Conservation (phyloP, 2,888 invertebrate species). For the Watsonalla cultraria region DNA sequence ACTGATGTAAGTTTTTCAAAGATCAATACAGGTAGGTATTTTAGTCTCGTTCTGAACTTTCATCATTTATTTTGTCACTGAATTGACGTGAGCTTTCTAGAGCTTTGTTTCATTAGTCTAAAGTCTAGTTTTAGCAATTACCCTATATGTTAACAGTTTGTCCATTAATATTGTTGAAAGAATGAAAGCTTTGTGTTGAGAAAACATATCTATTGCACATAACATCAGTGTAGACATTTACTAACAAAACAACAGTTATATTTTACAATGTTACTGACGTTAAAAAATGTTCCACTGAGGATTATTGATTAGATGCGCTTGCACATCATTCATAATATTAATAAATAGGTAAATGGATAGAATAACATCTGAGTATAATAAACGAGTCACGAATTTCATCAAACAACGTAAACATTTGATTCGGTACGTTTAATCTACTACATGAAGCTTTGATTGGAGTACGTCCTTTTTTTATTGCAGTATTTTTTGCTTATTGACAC, state of each 20-base stretch:
- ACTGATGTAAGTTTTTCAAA: slow-evolving; percentile 14
- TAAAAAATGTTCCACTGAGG: background rate
- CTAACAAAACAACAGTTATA: background rate
- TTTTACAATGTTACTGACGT: background rate
- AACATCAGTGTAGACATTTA: background rate
- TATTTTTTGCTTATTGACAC: background rate
- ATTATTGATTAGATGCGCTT: slow-evolving; percentile 1
- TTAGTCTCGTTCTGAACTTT: slow-evolving; percentile 5
- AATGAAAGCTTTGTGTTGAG: background rate
- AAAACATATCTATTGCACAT: background rate
- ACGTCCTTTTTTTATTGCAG: background rate
- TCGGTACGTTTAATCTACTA: background rate
- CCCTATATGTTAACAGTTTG: slow-evolving; percentile 5
- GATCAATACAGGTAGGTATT: background rate
- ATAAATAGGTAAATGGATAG: background rate
- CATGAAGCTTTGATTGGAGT: background rate
- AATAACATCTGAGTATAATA: background rate
- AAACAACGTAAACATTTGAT: background rate
- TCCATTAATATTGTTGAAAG: background rate
- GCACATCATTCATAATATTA: background rate
- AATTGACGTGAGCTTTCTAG: slow-evolving; percentile 9
- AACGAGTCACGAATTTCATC: background rate
- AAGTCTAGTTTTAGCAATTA: slow-evolving; percentile 1
- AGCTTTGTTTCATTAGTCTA: background rate
- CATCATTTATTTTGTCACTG: slow-evolving; percentile 11